Conservation (phyloP, 2,113 vertebrate genomes). For the Protobothrops mucrosquamatus region DNA sequence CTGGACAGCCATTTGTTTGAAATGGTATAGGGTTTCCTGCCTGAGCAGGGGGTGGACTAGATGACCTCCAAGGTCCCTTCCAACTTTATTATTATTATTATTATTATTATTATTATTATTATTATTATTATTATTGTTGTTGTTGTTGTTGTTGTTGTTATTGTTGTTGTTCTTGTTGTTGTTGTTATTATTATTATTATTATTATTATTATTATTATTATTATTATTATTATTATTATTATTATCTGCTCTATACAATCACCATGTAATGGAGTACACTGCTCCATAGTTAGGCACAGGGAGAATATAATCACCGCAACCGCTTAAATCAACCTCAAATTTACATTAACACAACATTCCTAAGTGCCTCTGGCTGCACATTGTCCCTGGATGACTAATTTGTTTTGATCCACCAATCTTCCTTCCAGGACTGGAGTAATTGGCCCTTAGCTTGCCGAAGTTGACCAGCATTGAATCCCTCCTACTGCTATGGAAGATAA, state of each 20-base stretch:
- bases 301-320: background rate
- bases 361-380: background rate
- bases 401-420: background rate
- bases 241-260: background rate
- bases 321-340: background rate
- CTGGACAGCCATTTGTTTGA: too few species aligned
- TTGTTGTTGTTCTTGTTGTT: too few species aligned
- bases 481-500: background rate
- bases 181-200: too few species aligned
- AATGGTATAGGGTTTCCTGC: too few species aligned
- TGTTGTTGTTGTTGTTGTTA: too few species aligned
- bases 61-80: too few species aligned
- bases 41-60: too few species aligned
- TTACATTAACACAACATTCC: background rate
- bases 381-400: background rate
- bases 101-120: too few species aligned
- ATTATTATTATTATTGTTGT: too few species aligned
- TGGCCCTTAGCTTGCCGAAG: background rate
- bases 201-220: too few species aligned
- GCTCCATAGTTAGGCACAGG: background rate
- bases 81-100: too few species aligned
- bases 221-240: too few species aligned
- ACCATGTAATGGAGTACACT: fast-evolving
- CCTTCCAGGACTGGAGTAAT: background rate
- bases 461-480: background rate